Percentiles rank a stretch among this genome's conserved stretches.
Evolutionary conservation across 2,888 invertebrate species (phyloP).

Genomic region (Acleris cristana): DNA sequence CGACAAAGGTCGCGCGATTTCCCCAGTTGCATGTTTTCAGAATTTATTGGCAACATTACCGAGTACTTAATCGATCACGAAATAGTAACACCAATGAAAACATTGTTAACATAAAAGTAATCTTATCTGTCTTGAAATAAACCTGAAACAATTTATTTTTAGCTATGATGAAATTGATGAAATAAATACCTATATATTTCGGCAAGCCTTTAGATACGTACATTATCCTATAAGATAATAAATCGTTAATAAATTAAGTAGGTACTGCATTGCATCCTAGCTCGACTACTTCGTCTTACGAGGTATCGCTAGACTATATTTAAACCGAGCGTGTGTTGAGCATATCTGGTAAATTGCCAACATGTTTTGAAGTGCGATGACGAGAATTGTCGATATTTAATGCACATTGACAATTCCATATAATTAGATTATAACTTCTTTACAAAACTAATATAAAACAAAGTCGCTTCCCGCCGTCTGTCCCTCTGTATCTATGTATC

Average conservation of each 20-base stretch:
- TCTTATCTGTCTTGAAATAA: background rate
- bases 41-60: constrained; percentile 3
- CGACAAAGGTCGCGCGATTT: constrained; percentile 1
- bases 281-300: background rate
- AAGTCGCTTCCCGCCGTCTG: too few species aligned
- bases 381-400: background rate
- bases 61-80: background rate
- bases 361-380: background rate
- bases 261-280: background rate
- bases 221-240: background rate
- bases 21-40: background rate
- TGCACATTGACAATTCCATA: background rate
- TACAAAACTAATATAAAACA: too few species aligned
- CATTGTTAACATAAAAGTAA: constrained; percentile 1
- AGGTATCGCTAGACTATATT: constrained; percentile 18
- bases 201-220: too few species aligned
- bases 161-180: background rate
- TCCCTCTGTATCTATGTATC: too few species aligned
- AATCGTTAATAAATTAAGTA: background rate
- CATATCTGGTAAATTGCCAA: constrained; percentile 25
- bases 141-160: background rate
- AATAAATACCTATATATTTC: too few species aligned
- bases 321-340: constrained; percentile 10
- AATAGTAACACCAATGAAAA: constrained; percentile 5
- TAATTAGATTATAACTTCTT: background rate